phyloP scores from a whole-genome alignment of 2,888 invertebrate genomes.

The Ormia ochracea region DNA sequence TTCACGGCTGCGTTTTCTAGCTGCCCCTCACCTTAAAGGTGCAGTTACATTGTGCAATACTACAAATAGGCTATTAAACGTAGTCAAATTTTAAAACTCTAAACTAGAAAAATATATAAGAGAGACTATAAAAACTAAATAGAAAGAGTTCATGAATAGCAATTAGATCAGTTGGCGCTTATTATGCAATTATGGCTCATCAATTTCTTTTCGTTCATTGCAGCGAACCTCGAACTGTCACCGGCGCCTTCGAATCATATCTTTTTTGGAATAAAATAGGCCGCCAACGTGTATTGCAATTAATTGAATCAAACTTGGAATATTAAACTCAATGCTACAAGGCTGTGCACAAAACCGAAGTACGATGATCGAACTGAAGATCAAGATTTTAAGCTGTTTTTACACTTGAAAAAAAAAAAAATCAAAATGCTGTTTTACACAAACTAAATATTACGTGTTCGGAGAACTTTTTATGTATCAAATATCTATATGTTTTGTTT shows the following conservation, averaged over 20 bases:
- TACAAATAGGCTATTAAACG: too few species aligned
- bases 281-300: conserved; percentile 74
- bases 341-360: conserved; percentile 4
- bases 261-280: conserved; percentile 77
- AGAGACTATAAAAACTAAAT: too few species aligned
- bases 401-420: conserved; percentile 39
- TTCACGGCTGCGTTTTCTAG: too few species aligned
- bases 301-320: conserved; percentile 73
- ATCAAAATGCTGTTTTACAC: conserved; percentile 50
- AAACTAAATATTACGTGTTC: conserved; percentile 7
- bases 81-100: too few species aligned
- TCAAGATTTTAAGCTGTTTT: conserved; percentile 61
- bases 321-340: conserved; percentile 63
- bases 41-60: too few species aligned
- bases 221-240: conserved; percentile 73
- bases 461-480: conserved; percentile 23
- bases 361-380: conserved; percentile 40
- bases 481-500: conserved; percentile 25
- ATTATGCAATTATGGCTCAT: neutral
- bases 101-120: too few species aligned
- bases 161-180: neutral
- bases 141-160: too few species aligned
- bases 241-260: conserved; percentile 72
- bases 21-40: too few species aligned
- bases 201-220: conserved; percentile 32